Base-by-base conservation (phyloP, 2,797 vertebrate species). In the Lepus oiostolus region DNA sequence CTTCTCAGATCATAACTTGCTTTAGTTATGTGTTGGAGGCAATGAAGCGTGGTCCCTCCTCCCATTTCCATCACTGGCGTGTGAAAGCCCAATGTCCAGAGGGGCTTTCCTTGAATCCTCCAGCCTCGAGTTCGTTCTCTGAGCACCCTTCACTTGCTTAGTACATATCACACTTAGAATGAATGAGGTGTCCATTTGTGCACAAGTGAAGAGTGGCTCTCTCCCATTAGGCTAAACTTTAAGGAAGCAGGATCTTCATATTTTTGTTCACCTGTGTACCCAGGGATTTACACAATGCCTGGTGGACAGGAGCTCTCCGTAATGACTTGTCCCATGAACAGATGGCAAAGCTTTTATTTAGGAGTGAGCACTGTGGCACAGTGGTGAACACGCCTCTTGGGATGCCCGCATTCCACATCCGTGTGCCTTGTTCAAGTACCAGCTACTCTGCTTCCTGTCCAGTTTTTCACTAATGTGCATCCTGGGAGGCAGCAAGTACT, bases 1-100 rank as follows among this genome's bases (percentile, higher is more conserved):
- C n/a, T 92, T 96, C 88, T 96, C 67, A 91, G 88, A 93, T 93
- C 50, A 52, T 72, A 90, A 67, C 14, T 85, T 47, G 82, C 79
- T 95, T 76, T 65, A 30, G 58, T 90, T 95, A 62, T 89, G 79
- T 67, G 63, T 67, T 89, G 50, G 80, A 88, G 89, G 50, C 81
- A 68, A 54, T 4, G 63, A 62, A 92, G 75, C 71, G n/a, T 26
- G 7, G 30, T 72, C 16, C 32, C 62, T 38, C 42, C 47, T 77
- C 82, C 11, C 30, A 24, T 58, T 82, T 82, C 54, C 26, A 65
- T 50, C 67, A 42, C 62, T 72, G 83, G 24, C 0, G 28, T 81
- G 68, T 62, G 82, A 90, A 86, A 65, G 5, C n/a, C 75, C 5
- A 63, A n/a, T 65, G 62, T 93, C 88, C 12, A n/a, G 63, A 70